Base-by-base conservation (phyloP, 2,113 vertebrate species). In the Sinocyclocheilus anshuiensis region DNA sequence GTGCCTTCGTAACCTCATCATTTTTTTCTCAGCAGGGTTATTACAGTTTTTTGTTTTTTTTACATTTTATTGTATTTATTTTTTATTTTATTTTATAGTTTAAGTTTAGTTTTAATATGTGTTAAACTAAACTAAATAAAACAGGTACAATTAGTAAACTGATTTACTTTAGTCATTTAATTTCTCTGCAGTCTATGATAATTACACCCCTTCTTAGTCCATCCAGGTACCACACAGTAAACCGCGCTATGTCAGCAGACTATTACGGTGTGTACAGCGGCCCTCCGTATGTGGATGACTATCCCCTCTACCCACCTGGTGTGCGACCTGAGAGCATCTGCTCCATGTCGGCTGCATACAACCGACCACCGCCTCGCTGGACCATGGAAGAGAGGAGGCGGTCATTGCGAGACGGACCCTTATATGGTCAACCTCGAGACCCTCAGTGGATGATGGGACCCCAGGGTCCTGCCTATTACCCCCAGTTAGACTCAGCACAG, bases 261-360 rank as follows among this genome's bases (percentile, higher is more conserved):
- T 97, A 95, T 86, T 97, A 96, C 3, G 88, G 94, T 10, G 89
- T 94, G 79, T 97, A 96, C 86, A 92, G 90, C 36, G 93, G 95
- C 0, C 92, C 97, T 4, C 97, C 95, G 45, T 98, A 94, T 88
- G 89, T 96, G 0, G 97, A 98, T 1, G 96, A 98, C 45, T 98
- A 96, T 90, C 95, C 97, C 79, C 93, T 97, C 88, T 98, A 98
- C 89, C 95, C 95, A 0, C 92, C 95, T 0, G 96, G 96, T 0
- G 93, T 97, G 67, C 95, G 97, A 10, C 98, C 98, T 0, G 97
- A 98, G 86, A 98, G 97, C 93, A 97, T 99, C 92, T 98, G 97
- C 90, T 98, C 98, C 2, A 94, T 97, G 93, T 96, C 97, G 0
- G 95, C 96, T 0, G 94, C 95, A 75, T 98, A 95, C 0, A 96